A percentile compares a stretch with the other conserved stretches of the same genome.
These are phyloP conservation scores for Drosophila longiperda DNA, from an alignment of 2,888 invertebrate genomes.

Conservation along the genomic window DNA sequence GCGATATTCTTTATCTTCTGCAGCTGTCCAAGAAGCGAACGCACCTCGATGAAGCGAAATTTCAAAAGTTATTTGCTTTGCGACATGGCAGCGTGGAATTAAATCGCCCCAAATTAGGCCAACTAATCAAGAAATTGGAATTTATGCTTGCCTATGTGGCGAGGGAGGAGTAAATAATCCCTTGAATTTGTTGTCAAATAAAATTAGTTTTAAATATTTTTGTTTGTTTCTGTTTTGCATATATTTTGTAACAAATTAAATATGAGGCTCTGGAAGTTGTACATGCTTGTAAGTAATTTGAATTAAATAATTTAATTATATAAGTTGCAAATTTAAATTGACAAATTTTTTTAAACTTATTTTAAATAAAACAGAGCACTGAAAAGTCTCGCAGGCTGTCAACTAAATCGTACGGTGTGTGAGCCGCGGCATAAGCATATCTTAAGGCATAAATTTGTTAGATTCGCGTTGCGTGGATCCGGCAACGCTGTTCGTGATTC, in stretches of 20 bases:
- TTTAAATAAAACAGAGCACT: not conserved
- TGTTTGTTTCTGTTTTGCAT: not conserved
- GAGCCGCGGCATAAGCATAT: not conserved
- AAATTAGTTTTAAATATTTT: slow-evolving; percentile 5
- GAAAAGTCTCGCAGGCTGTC: not conserved
- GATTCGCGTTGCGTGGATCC: not conserved
- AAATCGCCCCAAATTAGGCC: slow-evolving; percentile 86
- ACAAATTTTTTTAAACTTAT: not conserved
- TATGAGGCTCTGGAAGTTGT: slow-evolving; percentile 17
- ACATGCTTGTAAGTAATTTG: slow-evolving; percentile 14
- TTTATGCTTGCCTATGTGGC: slow-evolving; percentile 88
- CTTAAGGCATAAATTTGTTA: not conserved
- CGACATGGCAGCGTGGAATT: slow-evolving; percentile 86
- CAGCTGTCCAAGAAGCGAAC: slow-evolving; percentile 84
- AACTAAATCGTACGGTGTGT: not conserved
- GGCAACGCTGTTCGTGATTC: not conserved
- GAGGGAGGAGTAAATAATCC: slow-evolving; percentile 37
- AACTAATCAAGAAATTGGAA: slow-evolving; percentile 89
- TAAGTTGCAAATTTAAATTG: not conserved
- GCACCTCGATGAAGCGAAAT: slow-evolving; percentile 66
- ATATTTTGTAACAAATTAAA: slow-evolving; percentile 5
- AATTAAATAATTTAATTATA: not conserved
- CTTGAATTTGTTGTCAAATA: slow-evolving; percentile 46
- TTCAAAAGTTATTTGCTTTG: slow-evolving; percentile 87
- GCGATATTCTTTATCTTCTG: slow-evolving; percentile 88